Evolutionary conservation across 2,888 invertebrate species (phyloP).

Genomic region (Mythimna pallens): DNA sequence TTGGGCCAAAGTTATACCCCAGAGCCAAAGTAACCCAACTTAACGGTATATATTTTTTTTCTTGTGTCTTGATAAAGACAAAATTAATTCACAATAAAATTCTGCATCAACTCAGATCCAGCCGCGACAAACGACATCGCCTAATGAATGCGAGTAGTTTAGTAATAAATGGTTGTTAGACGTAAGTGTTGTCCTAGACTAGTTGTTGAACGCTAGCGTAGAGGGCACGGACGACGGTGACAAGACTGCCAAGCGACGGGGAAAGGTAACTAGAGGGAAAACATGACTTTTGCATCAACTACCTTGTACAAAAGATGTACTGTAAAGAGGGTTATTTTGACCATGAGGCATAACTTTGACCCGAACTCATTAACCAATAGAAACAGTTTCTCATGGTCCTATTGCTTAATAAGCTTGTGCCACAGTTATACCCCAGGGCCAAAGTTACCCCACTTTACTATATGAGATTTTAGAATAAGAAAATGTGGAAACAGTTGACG

Average conservation of each 20-base stretch:
- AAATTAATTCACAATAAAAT: constrained; percentile 10
- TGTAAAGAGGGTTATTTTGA: too few relatives aligned
- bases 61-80: neutral
- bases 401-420: too few relatives aligned
- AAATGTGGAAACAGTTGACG: neutral
- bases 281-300: constrained; percentile 47
- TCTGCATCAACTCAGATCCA: constrained; percentile 35
- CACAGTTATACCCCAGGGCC: too few relatives aligned
- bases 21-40: too few relatives aligned
- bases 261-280: constrained; percentile 37
- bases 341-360: too few relatives aligned
- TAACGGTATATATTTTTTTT: neutral
- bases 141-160: constrained; percentile 52
- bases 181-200: constrained; percentile 72
- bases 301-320: constrained; percentile 1
- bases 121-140: constrained; percentile 28
- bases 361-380: too few relatives aligned
- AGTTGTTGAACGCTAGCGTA: constrained; percentile 80
- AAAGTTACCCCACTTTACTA: too few relatives aligned
- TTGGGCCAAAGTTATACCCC: too few relatives aligned
- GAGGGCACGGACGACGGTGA: constrained; percentile 73
- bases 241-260: constrained; percentile 77
- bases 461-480: constrained; percentile 4
- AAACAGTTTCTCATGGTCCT: too few relatives aligned
- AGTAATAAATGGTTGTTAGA: constrained; percentile 60